Conservation (phyloP, 1,140 invertebrate genomes). For the Leguminivora glycinivorella region DNA sequence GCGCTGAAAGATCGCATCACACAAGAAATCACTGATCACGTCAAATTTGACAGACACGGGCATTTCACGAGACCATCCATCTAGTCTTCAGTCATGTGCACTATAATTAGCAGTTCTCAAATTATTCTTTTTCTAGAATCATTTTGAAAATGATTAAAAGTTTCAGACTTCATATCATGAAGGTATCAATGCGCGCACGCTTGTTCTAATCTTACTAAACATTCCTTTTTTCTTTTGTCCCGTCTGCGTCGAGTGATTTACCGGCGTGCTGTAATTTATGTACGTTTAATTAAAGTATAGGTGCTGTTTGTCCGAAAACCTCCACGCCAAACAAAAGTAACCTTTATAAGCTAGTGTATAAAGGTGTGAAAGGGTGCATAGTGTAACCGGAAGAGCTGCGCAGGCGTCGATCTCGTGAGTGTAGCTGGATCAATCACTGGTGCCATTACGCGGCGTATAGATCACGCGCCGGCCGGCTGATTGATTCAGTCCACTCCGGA, state of each 20-base stretch:
- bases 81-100: not conserved
- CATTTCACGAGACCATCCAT: not conserved
- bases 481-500: constrained; percentile 5
- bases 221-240: constrained; percentile 16
- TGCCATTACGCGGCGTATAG: constrained; percentile 22
- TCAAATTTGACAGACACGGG: constrained; percentile 1
- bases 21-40: constrained; percentile 8
- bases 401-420: constrained; percentile 4
- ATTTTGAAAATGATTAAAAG: not conserved
- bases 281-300: constrained; percentile 65
- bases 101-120: not conserved
- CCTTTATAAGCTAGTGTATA: not conserved
- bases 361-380: not conserved
- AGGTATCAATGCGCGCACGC: constrained; percentile 2
- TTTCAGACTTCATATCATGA: not conserved
- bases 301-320: not conserved
- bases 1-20: constrained; percentile 17
- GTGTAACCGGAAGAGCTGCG: constrained; percentile 14
- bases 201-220: constrained; percentile 21
- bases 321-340: not conserved
- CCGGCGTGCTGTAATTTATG: constrained; percentile 54
- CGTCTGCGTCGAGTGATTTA: constrained; percentile 50
- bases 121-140: not conserved
- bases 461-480: constrained; percentile 3
- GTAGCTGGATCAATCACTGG: constrained; percentile 21